phyloP scores from a whole-genome alignment of 2,797 vertebrate genomes.

The Caiman crocodilus region DNA sequence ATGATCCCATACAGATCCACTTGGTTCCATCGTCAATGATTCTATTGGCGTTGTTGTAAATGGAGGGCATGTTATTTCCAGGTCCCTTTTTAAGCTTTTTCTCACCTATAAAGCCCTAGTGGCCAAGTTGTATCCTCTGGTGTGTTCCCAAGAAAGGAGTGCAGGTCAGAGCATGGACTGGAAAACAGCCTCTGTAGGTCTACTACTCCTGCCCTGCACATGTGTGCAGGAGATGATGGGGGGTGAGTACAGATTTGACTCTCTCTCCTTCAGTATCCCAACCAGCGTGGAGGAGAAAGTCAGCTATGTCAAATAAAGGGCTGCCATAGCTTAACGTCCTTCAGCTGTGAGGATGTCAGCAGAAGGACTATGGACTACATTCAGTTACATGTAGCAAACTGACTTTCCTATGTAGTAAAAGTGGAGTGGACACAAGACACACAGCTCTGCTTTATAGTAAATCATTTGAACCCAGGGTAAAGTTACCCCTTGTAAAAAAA shows the following conservation, averaged over 20 bases:
- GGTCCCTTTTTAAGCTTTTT: background rate
- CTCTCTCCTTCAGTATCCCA: background rate
- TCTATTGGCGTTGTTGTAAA: background rate
- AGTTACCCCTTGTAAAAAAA: too few relatives aligned
- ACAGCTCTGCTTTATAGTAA: too few relatives aligned
- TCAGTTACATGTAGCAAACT: background rate
- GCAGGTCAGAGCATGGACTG: rapidly evolving
- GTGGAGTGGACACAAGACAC: too few relatives aligned
- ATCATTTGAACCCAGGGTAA: too few relatives aligned
- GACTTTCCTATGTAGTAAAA: background rate
- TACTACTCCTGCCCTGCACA: rapidly evolving
- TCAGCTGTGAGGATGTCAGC: rapidly evolving
- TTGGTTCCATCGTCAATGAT: background rate
- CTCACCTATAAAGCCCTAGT: slow-evolving; percentile 7
- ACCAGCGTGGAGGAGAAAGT: rapidly evolving
- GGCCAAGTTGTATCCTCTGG: background rate
- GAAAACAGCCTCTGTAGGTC: background rate
- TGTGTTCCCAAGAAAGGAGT: rapidly evolving
- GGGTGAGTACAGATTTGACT: rapidly evolving
- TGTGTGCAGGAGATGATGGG: rapidly evolving
- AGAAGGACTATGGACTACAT: rapidly evolving
- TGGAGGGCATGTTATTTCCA: background rate
- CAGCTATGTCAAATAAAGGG: rapidly evolving
- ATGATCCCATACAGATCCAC: background rate
- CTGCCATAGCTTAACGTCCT: background rate